Evolutionary conservation across 2,797 vertebrate species (phyloP), one percentile per base, ranked within the genome.

Genomic region (Okamejei kenojei): DNA sequence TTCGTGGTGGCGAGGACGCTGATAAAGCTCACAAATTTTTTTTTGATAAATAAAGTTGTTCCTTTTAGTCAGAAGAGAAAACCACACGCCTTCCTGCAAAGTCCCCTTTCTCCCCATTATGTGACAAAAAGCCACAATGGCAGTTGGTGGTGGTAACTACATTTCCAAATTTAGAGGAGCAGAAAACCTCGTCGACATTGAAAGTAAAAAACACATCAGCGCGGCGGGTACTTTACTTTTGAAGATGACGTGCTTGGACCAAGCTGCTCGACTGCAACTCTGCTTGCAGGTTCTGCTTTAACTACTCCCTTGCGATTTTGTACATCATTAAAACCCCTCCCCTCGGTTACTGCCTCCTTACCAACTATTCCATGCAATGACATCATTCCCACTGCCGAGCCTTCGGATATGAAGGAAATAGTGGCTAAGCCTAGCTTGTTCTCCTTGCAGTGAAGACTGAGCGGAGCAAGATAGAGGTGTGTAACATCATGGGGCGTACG

Each of bases 41-140:
- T 74, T 76, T 45, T 74, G 2, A 65, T 54, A 21, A 54, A 26
- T 74, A 71, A 76, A 92, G 35, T 71, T 29, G 90, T 92, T 74
- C 63, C 84, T 88, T 63, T 63, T 17, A 61, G 84, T 21, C 65
- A 76, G 0, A 9, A 74, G 71, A 74, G 13, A n/a, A 92, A 73
- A 92, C 68, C 68, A n/a, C 68, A 54, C 90, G n/a, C 54, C 73
- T 92, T 73, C 90, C 71, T 92, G 68, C 76, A 92, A 92, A 92
- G 54, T 73, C 90, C 38, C n/a, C 76, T 92, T 74, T 71, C 38
- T 58, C 13, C 15, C 4, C 26, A 11, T 92, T 71, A 92, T 10
- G 2, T n/a, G 38, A 76, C 90, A 92, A 23, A 19, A 84, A 92
- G 76, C 71, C 71, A 92, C 71, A 74, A 54, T 21, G 23, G 38